phyloP scores from a whole-genome alignment of 2,888 invertebrate genomes.

The Acronicta alni region DNA sequence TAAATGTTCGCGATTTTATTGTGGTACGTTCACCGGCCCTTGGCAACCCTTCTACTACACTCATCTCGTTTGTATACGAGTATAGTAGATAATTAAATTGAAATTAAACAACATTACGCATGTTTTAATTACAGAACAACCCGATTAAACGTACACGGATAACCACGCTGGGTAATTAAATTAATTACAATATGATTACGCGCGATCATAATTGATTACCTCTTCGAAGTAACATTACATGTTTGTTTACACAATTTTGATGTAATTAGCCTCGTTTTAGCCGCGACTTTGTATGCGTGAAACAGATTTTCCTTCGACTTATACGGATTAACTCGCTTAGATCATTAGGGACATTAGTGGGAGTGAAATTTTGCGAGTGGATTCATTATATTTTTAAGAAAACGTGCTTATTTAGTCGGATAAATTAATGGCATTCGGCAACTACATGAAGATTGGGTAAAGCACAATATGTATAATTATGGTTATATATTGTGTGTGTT shows the following conservation, averaged over 20 bases:
- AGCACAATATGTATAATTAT: no score
- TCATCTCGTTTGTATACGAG: not conserved
- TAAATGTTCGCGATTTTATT: not conserved
- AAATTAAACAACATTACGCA: not conserved
- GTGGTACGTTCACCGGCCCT: not conserved
- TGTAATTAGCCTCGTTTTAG: constrained; percentile 19
- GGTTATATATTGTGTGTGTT: no score
- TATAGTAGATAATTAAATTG: not conserved
- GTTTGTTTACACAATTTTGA: constrained; percentile 16
- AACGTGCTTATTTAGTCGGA: no score
- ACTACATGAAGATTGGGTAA: no score
- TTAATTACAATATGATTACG: constrained; percentile 15
- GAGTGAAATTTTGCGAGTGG: constrained; percentile 37
- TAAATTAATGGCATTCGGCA: no score
- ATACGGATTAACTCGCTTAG: constrained; percentile 50
- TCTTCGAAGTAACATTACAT: constrained; percentile 13
- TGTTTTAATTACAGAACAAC: constrained; percentile 6
- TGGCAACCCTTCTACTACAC: not conserved
- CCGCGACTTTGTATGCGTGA: constrained; percentile 39
- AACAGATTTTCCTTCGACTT: constrained; percentile 39
- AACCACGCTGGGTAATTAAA: constrained; percentile 12
- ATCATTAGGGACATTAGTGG: constrained; percentile 41
- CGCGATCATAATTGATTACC: constrained; percentile 8
- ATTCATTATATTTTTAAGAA: not conserved
- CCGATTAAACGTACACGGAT: constrained; percentile 1